Conservation (phyloP, 1,140 invertebrate genomes). For the Adoxophyes honmai region DNA sequence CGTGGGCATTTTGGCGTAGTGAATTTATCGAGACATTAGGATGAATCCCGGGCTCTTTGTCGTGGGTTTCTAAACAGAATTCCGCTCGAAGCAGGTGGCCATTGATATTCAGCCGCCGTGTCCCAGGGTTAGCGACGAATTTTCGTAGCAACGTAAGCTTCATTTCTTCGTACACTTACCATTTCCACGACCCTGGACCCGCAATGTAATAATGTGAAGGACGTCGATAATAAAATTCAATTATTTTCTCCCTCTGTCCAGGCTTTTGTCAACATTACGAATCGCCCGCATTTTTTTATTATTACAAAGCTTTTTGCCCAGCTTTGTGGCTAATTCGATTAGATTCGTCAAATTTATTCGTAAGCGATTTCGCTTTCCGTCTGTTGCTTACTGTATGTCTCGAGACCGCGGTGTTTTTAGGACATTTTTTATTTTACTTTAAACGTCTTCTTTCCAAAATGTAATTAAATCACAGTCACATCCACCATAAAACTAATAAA, state of each 20-base stretch:
- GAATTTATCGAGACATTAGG: conserved; percentile 22
- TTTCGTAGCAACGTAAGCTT: conserved; percentile 30
- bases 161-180: conserved; percentile 24
- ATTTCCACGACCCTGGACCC: conserved; percentile 23
- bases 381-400: not conserved
- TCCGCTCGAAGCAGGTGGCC: conserved; percentile 20
- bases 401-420: too few species aligned
- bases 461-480: too few species aligned
- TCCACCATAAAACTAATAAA: too few species aligned
- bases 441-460: too few species aligned
- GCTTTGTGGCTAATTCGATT: conserved; percentile 24
- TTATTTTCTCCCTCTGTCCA: conserved; percentile 28
- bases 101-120: conserved; percentile 34
- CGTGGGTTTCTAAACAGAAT: conserved; percentile 21
- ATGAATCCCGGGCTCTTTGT: conserved; percentile 23
- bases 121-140: conserved; percentile 24
- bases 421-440: too few species aligned
- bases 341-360: conserved; percentile 17
- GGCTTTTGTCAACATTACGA: conserved; percentile 25
- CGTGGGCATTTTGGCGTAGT: conserved; percentile 14
- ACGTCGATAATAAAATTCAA: conserved; percentile 39
- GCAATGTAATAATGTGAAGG: conserved; percentile 36
- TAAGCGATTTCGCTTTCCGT: not conserved
- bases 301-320: conserved; percentile 27
- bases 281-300: conserved; percentile 26